Conservation (phyloP, 2,888 invertebrate genomes). For the Lasioglossum vierecki region DNA sequence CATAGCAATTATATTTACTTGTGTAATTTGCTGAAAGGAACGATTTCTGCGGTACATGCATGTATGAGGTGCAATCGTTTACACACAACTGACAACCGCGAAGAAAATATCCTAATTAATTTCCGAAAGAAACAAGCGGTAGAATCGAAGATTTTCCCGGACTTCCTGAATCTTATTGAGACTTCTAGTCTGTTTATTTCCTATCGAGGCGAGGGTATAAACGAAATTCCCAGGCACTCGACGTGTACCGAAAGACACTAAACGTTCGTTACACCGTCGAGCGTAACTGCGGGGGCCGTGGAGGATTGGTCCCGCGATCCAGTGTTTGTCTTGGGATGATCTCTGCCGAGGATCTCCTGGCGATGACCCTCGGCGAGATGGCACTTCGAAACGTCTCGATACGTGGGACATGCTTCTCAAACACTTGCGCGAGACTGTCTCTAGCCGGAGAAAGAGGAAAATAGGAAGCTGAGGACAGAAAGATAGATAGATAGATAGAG, state of each 20-base stretch:
- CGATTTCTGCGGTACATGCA: too few species aligned
- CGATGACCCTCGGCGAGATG: conserved; percentile 43
- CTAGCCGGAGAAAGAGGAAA: neutral
- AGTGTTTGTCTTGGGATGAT: conserved; percentile 40
- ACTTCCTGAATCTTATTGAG: neutral
- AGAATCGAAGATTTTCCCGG: too few species aligned
- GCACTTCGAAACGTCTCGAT: conserved; percentile 59
- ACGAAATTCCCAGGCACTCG: neutral
- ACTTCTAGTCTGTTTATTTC: neutral
- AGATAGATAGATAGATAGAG: conserved; percentile 9
- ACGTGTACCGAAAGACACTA: neutral
- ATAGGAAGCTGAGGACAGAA: neutral
- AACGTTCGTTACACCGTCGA: neutral
- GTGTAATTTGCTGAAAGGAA: too few species aligned
- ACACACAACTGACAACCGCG: too few species aligned
- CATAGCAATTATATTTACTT: neutral
- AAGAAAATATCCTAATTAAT: too few species aligned
- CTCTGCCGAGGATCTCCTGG: conserved; percentile 41
- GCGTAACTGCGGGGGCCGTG: too few species aligned
- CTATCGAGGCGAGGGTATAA: neutral
- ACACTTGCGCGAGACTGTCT: conserved; percentile 36
- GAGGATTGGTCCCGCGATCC: conserved; percentile 9
- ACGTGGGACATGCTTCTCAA: conserved; percentile 51
- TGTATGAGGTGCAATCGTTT: too few species aligned
- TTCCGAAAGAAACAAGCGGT: too few species aligned